These are phyloP conservation scores for Calyptommatus sinebrachiatus DNA, from an alignment of 2,113 vertebrate species.

Conservation along the genomic window DNA sequence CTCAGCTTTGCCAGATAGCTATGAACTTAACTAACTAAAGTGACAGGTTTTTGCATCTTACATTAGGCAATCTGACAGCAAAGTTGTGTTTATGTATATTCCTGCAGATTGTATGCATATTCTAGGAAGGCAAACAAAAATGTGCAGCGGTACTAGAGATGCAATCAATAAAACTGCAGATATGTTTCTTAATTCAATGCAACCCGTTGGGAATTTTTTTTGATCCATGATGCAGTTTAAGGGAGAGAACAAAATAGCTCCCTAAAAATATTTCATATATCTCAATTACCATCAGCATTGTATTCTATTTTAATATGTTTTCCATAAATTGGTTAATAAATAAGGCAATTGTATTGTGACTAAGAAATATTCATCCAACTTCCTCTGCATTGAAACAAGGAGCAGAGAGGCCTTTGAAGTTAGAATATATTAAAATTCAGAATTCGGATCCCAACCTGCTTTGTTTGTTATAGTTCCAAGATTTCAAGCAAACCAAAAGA, in stretches of 20 bases:
- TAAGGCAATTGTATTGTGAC: neutral
- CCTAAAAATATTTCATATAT: conserved; percentile 18
- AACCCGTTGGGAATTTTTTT: conserved; percentile 17
- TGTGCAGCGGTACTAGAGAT: neutral
- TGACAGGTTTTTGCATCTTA: conserved; percentile 43
- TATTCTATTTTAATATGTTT: conserved; percentile 23
- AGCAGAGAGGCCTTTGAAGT: neutral
- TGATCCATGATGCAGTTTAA: conserved; percentile 25
- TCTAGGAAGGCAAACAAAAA: conserved; percentile 18
- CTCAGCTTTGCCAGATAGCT: conserved; percentile 47
- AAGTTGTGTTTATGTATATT: conserved; percentile 17
- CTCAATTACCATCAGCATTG: conserved; percentile 13
- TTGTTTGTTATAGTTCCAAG: neutral
- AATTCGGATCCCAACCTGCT: neutral
- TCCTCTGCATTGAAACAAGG: neutral
- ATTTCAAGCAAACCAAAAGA: neutral
- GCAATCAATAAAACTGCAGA: neutral
- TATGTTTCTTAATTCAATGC: conserved; percentile 15
- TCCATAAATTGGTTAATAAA: conserved; percentile 12
- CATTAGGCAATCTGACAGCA: conserved; percentile 34
- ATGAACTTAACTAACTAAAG: conserved; percentile 60
- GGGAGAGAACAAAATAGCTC: neutral
- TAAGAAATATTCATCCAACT: conserved; percentile 11
- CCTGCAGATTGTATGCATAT: conserved; percentile 24
- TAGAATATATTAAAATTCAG: neutral